Percentiles rank a stretch among this genome's conserved stretches.
phyloP scores from a whole-genome alignment of 30 jellyfish, hydroid and myxozoan species.

The Catostylus mosaicus region DNA sequence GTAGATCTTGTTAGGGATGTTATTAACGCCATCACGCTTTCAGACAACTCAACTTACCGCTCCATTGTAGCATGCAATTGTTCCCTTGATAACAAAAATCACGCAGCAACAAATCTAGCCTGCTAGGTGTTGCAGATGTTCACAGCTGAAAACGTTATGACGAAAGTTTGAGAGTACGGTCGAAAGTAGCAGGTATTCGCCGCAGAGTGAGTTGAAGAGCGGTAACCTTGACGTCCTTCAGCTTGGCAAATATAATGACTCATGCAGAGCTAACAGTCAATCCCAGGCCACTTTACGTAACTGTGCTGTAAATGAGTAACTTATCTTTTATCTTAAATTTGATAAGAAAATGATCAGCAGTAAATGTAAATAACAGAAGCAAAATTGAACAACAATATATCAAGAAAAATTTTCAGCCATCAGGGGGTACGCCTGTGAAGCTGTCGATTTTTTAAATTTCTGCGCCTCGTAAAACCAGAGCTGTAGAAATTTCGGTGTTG shows the following conservation, averaged over 20 bases:
- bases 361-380: too few relatives aligned
- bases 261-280: not conserved
- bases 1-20: too few relatives aligned
- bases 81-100: not conserved
- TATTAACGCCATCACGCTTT: too few relatives aligned
- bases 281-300: not conserved
- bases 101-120: not conserved
- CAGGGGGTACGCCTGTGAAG: too few relatives aligned
- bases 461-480: too few relatives aligned
- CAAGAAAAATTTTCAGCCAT: too few relatives aligned
- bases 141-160: not conserved
- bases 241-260: not conserved
- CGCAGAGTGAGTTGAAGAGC: not conserved
- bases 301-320: too few relatives aligned
- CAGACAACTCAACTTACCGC: not conserved
- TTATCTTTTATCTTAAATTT: too few relatives aligned
- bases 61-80: not conserved
- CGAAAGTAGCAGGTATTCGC: not conserved
- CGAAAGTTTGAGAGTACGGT: not conserved
- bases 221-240: not conserved
- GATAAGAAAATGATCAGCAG: too few relatives aligned
- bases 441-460: too few relatives aligned
- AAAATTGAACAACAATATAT: too few relatives aligned
- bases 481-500: too few relatives aligned
- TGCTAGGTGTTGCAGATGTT: slow-evolving; percentile 2